phyloP scores from a whole-genome alignment of 2,888 invertebrate species.

The Cyclophora punctaria region DNA sequence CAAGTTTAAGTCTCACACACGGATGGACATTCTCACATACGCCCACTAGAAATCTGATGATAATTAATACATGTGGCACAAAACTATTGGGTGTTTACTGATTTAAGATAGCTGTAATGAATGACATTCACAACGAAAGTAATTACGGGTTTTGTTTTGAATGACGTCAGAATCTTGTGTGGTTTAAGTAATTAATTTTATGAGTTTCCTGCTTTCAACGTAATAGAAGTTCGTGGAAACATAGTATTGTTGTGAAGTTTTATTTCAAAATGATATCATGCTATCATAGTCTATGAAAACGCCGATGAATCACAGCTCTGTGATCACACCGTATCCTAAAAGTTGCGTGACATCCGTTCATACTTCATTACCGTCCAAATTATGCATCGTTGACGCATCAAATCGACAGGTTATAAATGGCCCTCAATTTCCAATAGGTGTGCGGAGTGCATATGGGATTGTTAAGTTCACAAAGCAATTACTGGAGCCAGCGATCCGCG shows the following conservation, averaged over 20 bases:
- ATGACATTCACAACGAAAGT: constrained; percentile 10
- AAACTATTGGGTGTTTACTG: constrained; percentile 20
- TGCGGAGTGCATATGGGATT: constrained; percentile 31
- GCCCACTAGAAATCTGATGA: constrained; percentile 24
- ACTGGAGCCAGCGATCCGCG: constrained; percentile 51
- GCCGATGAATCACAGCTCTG: background rate
- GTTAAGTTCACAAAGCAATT: constrained; percentile 45
- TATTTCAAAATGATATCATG: background rate
- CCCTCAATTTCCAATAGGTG: constrained; percentile 17
- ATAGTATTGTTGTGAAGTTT: constrained; percentile 10
- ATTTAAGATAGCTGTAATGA: constrained; percentile 31
- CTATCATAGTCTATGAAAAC: too few species aligned
- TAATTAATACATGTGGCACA: constrained; percentile 32
- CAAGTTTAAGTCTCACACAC: constrained; percentile 26
- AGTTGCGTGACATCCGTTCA: constrained; percentile 26
- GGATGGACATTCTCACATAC: constrained; percentile 30
- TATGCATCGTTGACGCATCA: constrained; percentile 37
- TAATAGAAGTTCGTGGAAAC: background rate
- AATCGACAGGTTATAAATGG: constrained; percentile 46
- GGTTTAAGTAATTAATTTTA: constrained; percentile 3
- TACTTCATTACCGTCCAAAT: constrained; percentile 38
- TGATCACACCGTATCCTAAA: constrained; percentile 15
- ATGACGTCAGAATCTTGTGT: constrained; percentile 7
- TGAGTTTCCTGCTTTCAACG: too few species aligned
- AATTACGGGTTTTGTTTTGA: constrained; percentile 17